Conservation (phyloP, 2,888 invertebrate genomes). For the Drosophila monieri region DNA sequence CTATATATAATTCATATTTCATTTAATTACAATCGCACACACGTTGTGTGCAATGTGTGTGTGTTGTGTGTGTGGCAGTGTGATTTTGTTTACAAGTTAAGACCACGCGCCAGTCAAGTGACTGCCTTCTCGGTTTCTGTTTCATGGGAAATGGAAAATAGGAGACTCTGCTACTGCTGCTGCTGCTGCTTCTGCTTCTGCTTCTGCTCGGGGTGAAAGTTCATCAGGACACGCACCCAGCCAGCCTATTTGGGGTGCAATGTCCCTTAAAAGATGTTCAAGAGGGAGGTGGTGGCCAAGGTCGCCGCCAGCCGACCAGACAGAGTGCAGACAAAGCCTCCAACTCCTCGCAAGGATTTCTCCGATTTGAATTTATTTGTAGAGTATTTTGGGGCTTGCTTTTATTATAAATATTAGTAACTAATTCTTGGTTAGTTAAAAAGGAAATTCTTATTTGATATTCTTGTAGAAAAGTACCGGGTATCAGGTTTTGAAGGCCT, state of each 20-base stretch:
- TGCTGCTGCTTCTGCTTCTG: no score
- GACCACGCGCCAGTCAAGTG: constrained; percentile 63
- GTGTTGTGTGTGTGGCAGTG: no score
- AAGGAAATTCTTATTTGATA: no score
- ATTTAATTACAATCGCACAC: neutral
- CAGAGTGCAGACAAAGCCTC: constrained; percentile 34
- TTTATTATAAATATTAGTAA: no score
- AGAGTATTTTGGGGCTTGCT: neutral
- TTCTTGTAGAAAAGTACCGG: no score
- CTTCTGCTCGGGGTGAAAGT: constrained; percentile 19
- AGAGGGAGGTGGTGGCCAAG: constrained; percentile 15
- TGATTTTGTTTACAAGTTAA: constrained; percentile 36
- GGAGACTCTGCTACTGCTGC: neutral
- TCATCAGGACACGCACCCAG: constrained; percentile 18
- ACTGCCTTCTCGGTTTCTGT: constrained; percentile 24
- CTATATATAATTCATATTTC: neutral
- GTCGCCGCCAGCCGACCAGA: constrained; percentile 32
- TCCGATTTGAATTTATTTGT: neutral
- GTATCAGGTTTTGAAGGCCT: no score
- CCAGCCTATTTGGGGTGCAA: constrained; percentile 19
- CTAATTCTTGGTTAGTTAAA: no score
- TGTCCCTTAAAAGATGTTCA: neutral
- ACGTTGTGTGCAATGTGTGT: neutral
- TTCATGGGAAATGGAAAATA: constrained; percentile 16
- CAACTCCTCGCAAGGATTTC: constrained; percentile 20